Evolutionary conservation across 2,113 vertebrate genomes (phyloP).

Genomic region (Arothron firmamentum): DNA sequence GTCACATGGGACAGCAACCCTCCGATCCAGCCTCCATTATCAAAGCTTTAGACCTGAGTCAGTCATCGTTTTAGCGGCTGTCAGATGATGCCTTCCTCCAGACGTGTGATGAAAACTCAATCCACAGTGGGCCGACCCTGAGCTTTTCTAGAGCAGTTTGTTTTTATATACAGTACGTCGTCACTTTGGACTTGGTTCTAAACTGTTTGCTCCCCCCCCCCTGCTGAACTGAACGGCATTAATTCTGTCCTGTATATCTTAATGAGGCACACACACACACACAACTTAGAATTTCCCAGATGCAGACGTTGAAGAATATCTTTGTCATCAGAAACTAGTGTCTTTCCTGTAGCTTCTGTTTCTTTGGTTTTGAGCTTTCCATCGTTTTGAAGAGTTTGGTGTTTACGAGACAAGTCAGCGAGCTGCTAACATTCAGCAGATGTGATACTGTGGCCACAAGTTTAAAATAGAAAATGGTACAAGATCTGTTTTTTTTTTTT

Average conservation of each 20-base stretch:
- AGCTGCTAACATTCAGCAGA: conserved; percentile 49
- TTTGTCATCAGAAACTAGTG: conserved; percentile 29
- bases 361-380: conserved; percentile 16
- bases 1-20: no score
- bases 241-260: conserved; percentile 34
- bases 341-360: neutral
- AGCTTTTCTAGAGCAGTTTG: conserved; percentile 54
- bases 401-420: conserved; percentile 24
- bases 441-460: conserved; percentile 76
- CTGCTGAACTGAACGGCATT: conserved; percentile 31
- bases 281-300: neutral
- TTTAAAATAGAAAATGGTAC: conserved; percentile 60
- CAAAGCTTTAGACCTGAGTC: no score
- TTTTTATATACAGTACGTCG: conserved; percentile 65
- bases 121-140: conserved; percentile 70
- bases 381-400: conserved; percentile 26
- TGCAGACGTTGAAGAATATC: conserved; percentile 30
- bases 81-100: no score
- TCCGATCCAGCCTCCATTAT: no score
- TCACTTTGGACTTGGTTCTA: conserved; percentile 62
- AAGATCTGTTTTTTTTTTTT: conserved; percentile 59
- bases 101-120: no score
- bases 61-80: no score
- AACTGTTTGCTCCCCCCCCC: conserved; percentile 28
- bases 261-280: conserved; percentile 43